Base-by-base conservation (phyloP, 2,888 invertebrate species). In the Villa cingulata region DNA sequence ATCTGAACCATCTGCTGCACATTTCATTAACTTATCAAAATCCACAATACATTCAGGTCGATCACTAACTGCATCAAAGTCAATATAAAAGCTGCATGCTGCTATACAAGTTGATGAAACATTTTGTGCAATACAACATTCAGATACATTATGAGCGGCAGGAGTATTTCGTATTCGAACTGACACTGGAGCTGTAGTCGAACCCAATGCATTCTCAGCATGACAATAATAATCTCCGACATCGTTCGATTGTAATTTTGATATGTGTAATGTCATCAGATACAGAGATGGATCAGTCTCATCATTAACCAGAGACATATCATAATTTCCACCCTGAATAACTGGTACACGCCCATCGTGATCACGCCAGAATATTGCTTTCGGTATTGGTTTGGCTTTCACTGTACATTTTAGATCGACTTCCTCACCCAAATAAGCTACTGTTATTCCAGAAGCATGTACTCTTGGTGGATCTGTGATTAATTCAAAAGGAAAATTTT, bases 211-310 rank as follows among this genome's bases (percentile, higher is more conserved):
- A 62, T 89, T 89, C 66, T 86, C 85, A 0, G 88, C 87, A 62
- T 86, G 84, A 54, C 88, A 89, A 69, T 77, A 86, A 64, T 87
- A 89, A 54, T 85, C 84, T 0, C 87, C 86, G 43, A 80, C 82
- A 61, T 86, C 86, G 23, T 74, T 67, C 44, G 80, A 77, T 3
- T 77, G 70, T 57, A 86, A 77, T 63, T 80, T 80, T 63, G 78
- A 79, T 53, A 88, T 86, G 44, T 77, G 77, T 41, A 88, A 66
- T 19, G 9, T 32, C 85, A 86, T 86, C 3, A 78, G 74, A 65
- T 82, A 84, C 55, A 80, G 78, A 14, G 80, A 75, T 49, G 76
- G 75, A 55, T 76, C 82, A 55, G 83, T 78, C 52, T 75, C 73
- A 53, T 80, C 76, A 39, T 74, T 71, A 4, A 72, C 58, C 2